These are phyloP conservation scores for Hypotaenidia philippensis DNA, from an alignment of 2,797 vertebrate species.

Conservation along the genomic window DNA sequence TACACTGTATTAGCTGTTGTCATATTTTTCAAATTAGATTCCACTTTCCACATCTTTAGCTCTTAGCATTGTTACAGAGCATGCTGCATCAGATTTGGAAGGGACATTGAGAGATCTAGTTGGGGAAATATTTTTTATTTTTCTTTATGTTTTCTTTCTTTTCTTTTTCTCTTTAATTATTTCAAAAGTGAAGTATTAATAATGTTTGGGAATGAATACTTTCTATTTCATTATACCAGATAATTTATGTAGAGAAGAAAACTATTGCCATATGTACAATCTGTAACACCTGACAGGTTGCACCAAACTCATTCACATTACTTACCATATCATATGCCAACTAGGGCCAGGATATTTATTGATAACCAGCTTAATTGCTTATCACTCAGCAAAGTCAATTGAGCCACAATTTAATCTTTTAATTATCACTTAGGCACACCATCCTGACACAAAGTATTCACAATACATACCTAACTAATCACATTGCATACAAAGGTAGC, in stretches of 20 bases:
- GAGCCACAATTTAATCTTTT: background rate
- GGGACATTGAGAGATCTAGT: background rate
- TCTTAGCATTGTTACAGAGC: background rate
- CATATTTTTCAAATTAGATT: background rate
- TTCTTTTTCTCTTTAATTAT: background rate
- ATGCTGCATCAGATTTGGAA: background rate
- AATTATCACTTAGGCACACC: conserved; percentile 5
- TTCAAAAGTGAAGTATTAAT: background rate
- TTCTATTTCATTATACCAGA: background rate
- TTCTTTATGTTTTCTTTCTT: fast-evolving
- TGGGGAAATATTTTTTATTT: background rate
- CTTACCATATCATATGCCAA: background rate
- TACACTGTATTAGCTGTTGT: background rate
- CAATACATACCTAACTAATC: background rate
- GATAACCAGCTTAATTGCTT: background rate
- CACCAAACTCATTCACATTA: background rate
- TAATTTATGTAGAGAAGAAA: background rate
- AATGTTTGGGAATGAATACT: background rate
- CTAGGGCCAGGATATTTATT: background rate
- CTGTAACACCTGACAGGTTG: background rate
- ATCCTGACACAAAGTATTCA: background rate
- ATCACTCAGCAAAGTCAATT: background rate
- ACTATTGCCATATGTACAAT: background rate
- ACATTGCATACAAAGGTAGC: background rate
- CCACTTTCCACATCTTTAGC: background rate